Evolutionary conservation across 2,113 vertebrate species (phyloP).

Genomic region (Sinocyclocheilus anshuiensis): DNA sequence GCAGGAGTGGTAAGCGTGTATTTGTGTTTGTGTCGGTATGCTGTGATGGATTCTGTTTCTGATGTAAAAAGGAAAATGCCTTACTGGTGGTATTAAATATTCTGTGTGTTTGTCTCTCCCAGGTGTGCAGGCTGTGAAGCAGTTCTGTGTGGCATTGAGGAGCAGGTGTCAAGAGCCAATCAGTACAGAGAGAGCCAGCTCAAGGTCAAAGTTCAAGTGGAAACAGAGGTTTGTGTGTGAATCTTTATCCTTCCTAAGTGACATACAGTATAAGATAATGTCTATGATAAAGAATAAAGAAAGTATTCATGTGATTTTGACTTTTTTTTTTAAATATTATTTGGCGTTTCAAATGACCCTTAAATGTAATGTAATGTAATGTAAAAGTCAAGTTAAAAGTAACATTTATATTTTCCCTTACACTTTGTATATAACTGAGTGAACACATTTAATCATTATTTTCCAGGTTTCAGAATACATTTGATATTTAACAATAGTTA

Average conservation of each 20-base stretch:
- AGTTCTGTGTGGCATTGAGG: constrained; percentile 91
- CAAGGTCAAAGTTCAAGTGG: constrained; percentile 94
- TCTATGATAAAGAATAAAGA: neutral
- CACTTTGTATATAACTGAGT: neutral
- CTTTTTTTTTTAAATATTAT: neutral
- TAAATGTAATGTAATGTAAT: neutral
- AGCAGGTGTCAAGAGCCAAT: constrained; percentile 93
- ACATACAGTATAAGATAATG: neutral
- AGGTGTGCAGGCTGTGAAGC: constrained; percentile 96
- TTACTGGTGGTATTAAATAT: constrained; percentile 5
- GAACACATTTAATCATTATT: neutral
- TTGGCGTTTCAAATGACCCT: neutral
- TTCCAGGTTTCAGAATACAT: neutral
- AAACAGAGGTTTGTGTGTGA: constrained; percentile 86
- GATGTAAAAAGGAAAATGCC: neutral
- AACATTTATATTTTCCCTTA: neutral
- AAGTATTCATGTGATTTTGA: neutral
- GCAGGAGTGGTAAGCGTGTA: constrained; percentile 90
- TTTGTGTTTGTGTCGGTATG: constrained; percentile 1
- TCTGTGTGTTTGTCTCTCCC: constrained; percentile 40
- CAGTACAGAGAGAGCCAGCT: constrained; percentile 94
- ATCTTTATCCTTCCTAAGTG: neutral
- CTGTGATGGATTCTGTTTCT: neutral
- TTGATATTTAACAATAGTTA: too few species aligned
- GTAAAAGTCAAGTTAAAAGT: neutral